Percentiles rank a stretch among this genome's conserved stretches.
Evolutionary conservation across 1,140 invertebrate species (phyloP).

Genomic region (Rhizoglyphus robini): DNA sequence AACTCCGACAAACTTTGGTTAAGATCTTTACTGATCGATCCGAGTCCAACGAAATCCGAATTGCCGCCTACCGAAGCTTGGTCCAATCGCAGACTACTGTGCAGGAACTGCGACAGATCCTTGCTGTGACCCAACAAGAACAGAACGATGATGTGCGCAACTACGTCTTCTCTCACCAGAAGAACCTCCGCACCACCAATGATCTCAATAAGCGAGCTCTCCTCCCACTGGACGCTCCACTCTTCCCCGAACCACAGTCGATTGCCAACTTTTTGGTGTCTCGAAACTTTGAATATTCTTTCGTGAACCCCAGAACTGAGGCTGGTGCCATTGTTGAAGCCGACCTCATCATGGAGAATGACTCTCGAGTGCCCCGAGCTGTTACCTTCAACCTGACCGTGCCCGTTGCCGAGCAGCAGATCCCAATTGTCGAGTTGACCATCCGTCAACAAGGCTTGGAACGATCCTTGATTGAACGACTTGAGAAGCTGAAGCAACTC

Average conservation of each 20-base stretch:
- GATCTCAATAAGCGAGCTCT: constrained; percentile 3
- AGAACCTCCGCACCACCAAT: constrained; percentile 4
- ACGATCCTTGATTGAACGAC: not conserved
- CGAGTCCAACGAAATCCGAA: constrained; percentile 14
- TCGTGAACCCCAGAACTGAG: not conserved
- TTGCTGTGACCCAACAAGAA: not conserved
- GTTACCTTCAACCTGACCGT: constrained; percentile 20
- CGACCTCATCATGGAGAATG: constrained; percentile 4
- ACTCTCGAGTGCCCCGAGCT: constrained; percentile 5
- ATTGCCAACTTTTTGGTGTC: constrained; percentile 3
- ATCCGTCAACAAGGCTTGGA: constrained; percentile 15
- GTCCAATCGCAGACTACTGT: not conserved
- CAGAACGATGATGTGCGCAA: constrained; percentile 10
- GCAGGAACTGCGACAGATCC: constrained; percentile 12
- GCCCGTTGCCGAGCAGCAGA: constrained; percentile 10
- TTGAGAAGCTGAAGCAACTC: not conserved
- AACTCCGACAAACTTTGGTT: constrained; percentile 1
- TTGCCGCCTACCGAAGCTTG: constrained; percentile 17
- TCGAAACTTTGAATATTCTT: constrained; percentile 3
- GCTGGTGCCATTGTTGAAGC: constrained; percentile 12
- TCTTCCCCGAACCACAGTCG: constrained; percentile 18
- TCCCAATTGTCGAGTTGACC: constrained; percentile 6
- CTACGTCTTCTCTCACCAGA: constrained; percentile 19
- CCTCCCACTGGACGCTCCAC: constrained; percentile 9
- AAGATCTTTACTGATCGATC: not conserved